Evolutionary conservation across 2,888 invertebrate genomes (phyloP), one percentile per base, ranked within the genome.

Genomic region (Hylaea fasciaria): DNA sequence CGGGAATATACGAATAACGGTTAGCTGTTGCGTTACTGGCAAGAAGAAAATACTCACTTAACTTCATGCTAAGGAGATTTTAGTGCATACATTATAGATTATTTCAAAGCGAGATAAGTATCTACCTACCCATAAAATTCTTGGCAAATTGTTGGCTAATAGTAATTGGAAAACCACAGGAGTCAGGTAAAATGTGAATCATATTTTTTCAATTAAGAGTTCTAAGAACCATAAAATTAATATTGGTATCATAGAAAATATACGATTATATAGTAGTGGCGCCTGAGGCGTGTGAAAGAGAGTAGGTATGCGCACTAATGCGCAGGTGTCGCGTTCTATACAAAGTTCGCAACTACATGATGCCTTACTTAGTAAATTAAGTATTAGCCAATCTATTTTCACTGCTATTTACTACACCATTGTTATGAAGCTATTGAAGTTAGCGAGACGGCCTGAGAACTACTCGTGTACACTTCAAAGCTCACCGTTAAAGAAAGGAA

Each of bases 1-100:
- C 80, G 83, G 77, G 82, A 87, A 84, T 71, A 66, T 76, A 77
- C 73, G 76, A 72, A 65, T 85, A 83, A 74, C 73, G 73, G 79
- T 76, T 51, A 5, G 3, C 22, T 22, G 54, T 50, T 51, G 41
- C 46, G 46, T 37, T 50, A 51, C 51, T 74, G 73, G 71, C 65
- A 57, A 54, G 52, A 66, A 69, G 64, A 70, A 70, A 70, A 76
- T 69, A 75, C 65, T 73, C 70, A 70, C 68, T 32, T 37, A 37
- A 13, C 7, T 70, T 64, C 63, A 72, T 68, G 53, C n/a, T n/a
- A 69, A 75, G 73, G 67, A 76, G 72, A 71, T 57, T 37, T 7
- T 32, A 32, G 2, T 22, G 22, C 3, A 32, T 32, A 7, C 7
- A 32, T 22, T 22, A 5, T 22, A 22, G 5, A 22, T 22, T 22